Evolutionary conservation across 2,797 vertebrate species (phyloP).

Genomic region (Parotocinclus haroldoi): DNA sequence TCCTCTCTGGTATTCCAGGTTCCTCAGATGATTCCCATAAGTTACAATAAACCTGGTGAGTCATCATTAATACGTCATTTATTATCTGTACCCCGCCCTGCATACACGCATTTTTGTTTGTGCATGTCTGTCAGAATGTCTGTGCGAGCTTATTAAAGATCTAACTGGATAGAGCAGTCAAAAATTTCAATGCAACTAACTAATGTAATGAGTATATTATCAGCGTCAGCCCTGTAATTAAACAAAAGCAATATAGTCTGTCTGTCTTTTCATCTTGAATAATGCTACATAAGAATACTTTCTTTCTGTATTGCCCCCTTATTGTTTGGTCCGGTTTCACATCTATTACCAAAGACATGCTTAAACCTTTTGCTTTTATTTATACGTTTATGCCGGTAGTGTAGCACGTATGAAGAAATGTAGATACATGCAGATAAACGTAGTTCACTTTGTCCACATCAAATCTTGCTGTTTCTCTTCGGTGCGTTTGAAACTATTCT

Average conservation of each 20-base stretch:
- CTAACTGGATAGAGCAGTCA: too few species aligned
- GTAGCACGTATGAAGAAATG: too few species aligned
- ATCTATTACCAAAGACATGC: too few species aligned
- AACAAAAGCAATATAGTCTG: neutral
- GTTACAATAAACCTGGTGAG: neutral
- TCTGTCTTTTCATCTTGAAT: neutral
- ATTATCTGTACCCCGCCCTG: neutral
- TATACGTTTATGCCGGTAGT: too few species aligned
- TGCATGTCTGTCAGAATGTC: neutral
- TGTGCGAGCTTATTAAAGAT: too few species aligned
- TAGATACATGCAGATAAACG: too few species aligned
- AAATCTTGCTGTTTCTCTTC: neutral
- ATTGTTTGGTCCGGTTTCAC: neutral
- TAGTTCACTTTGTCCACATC: too few species aligned
- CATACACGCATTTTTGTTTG: neutral
- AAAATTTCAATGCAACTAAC: too few species aligned
- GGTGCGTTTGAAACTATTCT: slow-evolving; percentile 26
- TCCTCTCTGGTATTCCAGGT: neutral
- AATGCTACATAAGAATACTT: neutral
- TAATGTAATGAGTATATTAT: neutral
- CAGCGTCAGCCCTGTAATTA: neutral
- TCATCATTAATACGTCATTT: slow-evolving; percentile 1
- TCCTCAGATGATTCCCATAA: neutral
- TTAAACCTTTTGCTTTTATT: too few species aligned
- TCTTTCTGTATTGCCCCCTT: neutral